Conservation (phyloP, 1,140 invertebrate genomes). For the Rhynchophorus ferrugineus region DNA sequence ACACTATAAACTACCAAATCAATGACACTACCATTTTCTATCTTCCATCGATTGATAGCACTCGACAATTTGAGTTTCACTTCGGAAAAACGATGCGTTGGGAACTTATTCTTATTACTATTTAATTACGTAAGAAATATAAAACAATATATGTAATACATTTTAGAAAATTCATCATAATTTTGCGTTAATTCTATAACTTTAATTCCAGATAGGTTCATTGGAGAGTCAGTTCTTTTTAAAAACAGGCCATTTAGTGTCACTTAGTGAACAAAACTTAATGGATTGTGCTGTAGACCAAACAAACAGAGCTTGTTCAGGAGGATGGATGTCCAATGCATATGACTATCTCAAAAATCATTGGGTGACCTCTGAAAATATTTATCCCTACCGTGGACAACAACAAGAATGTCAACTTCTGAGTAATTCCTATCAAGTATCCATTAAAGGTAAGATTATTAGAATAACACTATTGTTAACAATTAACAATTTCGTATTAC, state of each 20-base stretch:
- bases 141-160: no score
- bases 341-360: slow-evolving; percentile 88
- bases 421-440: slow-evolving; percentile 44
- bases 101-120: no score
- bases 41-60: no score
- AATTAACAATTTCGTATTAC: no score
- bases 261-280: slow-evolving; percentile 93
- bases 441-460: slow-evolving; percentile 45
- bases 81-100: no score
- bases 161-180: no score
- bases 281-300: slow-evolving; percentile 85
- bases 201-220: slow-evolving; percentile 73
- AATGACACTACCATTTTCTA: no score
- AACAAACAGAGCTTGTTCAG: slow-evolving; percentile 90
- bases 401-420: slow-evolving; percentile 51
- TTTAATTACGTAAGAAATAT: no score
- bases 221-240: slow-evolving; percentile 91
- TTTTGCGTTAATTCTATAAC: no score
- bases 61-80: no score
- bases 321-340: slow-evolving; percentile 87
- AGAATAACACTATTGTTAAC: no score
- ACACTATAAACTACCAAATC: no score
- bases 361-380: slow-evolving; percentile 79
- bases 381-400: slow-evolving; percentile 78
- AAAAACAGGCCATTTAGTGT: slow-evolving; percentile 70